phyloP scores from a whole-genome alignment of 1,140 invertebrate species.

The Saccostrea cuccullata region DNA sequence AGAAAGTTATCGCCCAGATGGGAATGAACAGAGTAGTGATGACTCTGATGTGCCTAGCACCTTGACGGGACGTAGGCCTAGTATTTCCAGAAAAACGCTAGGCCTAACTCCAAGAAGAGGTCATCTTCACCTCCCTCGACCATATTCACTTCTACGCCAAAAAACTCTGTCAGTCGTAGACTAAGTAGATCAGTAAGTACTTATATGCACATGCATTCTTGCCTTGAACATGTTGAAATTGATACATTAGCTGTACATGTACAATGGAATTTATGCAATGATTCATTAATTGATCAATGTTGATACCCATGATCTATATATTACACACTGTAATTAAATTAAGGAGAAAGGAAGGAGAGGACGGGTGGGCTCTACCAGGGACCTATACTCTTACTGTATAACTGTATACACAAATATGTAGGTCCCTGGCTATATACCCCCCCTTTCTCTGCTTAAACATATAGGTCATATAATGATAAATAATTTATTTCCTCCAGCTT shows the following conservation, averaged over 20 bases:
- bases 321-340: too few relatives aligned
- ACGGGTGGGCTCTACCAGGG: too few relatives aligned
- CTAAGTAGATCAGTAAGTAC: neutral
- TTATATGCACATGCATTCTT: neutral
- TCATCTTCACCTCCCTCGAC: neutral
- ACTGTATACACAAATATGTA: too few relatives aligned
- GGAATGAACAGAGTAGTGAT: neutral
- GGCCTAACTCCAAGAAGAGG: neutral
- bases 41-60: neutral
- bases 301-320: neutral
- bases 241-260: too few relatives aligned
- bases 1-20: neutral
- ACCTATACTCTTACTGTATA: too few relatives aligned
- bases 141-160: neutral
- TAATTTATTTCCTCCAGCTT: neutral
- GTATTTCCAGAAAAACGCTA: neutral
- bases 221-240: neutral
- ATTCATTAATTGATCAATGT: neutral
- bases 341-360: too few relatives aligned
- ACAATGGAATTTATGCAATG: neutral
- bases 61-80: neutral
- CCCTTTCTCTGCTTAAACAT: too few relatives aligned
- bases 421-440: too few relatives aligned
- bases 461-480: too few relatives aligned
- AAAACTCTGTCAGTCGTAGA: neutral